Conservation (phyloP, 2,888 invertebrate species). For the Drosophila neonasuta region DNA sequence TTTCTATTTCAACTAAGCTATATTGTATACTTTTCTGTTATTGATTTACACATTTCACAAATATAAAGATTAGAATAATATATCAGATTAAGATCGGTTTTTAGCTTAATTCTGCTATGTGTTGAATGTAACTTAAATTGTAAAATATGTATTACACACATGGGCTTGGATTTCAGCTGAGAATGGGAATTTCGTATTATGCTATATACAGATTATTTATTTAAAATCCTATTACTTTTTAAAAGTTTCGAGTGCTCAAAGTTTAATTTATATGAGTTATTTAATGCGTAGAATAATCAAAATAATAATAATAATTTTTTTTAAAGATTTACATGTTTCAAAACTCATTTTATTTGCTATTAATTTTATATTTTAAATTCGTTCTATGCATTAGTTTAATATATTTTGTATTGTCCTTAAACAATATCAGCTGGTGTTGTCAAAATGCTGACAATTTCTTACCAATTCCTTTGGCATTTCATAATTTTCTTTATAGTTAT, state of each 20-base stretch:
- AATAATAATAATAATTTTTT: too few species aligned
- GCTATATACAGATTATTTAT: too few species aligned
- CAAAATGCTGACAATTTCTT: slow-evolving; percentile 9
- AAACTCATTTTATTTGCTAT: not conserved
- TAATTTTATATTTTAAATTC: not conserved
- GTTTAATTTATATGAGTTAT: too few species aligned
- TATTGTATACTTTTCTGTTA: not conserved
- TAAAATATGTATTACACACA: too few species aligned
- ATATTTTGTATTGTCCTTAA: not conserved
- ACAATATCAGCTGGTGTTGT: not conserved
- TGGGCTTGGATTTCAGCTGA: too few species aligned
- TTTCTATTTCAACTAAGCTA: not conserved
- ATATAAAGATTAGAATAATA: not conserved
- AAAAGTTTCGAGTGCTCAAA: too few species aligned
- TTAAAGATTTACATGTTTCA: not conserved
- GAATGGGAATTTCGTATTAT: too few species aligned
- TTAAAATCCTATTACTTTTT: too few species aligned
- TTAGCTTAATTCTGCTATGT: too few species aligned
- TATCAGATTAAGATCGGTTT: not conserved
- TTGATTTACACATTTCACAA: not conserved
- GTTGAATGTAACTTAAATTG: too few species aligned
- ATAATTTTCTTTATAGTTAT: not conserved
- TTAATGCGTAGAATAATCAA: too few species aligned
- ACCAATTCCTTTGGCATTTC: slow-evolving; percentile 9
- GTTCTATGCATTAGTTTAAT: not conserved